These are phyloP conservation scores for Dinocampus coccinellae DNA, from an alignment of 2,888 invertebrate species.

Conservation along the genomic window DNA sequence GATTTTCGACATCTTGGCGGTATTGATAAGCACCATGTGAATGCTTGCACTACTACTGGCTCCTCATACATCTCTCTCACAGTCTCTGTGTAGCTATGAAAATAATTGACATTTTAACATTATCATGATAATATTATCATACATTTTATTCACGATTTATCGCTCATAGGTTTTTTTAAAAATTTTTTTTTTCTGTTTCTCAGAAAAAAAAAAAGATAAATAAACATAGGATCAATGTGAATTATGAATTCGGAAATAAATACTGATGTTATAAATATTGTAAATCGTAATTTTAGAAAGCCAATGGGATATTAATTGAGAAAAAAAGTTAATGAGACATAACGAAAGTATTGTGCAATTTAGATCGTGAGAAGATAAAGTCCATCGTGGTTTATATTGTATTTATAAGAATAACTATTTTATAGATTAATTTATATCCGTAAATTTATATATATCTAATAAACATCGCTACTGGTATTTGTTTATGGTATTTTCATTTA, in stretches of 20 bases:
- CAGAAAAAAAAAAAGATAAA: not conserved
- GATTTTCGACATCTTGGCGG: conserved; percentile 86
- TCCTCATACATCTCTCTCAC: conserved; percentile 76
- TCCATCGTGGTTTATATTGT: not conserved
- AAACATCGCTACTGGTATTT: not conserved
- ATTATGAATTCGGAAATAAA: not conserved
- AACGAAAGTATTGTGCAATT: not conserved
- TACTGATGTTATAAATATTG: not conserved
- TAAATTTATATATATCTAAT: not conserved
- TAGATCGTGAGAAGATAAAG: not conserved
- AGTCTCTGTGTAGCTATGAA: conserved; percentile 78
- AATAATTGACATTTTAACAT: conserved; percentile 7
- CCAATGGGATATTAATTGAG: not conserved
- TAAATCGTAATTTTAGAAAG: conserved; percentile 1
- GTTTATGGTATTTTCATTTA: not conserved
- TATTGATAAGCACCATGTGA: conserved; percentile 83
- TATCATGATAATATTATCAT: not conserved
- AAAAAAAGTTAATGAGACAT: not conserved
- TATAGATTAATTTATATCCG: not conserved
- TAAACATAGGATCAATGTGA: not conserved
- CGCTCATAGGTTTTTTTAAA: not conserved
- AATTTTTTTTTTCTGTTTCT: not conserved
- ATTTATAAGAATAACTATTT: not conserved
- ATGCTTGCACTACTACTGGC: conserved; percentile 78
- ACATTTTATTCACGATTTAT: not conserved